Base-by-base conservation (phyloP, 2,113 vertebrate species). In the Morone saxatilis region DNA sequence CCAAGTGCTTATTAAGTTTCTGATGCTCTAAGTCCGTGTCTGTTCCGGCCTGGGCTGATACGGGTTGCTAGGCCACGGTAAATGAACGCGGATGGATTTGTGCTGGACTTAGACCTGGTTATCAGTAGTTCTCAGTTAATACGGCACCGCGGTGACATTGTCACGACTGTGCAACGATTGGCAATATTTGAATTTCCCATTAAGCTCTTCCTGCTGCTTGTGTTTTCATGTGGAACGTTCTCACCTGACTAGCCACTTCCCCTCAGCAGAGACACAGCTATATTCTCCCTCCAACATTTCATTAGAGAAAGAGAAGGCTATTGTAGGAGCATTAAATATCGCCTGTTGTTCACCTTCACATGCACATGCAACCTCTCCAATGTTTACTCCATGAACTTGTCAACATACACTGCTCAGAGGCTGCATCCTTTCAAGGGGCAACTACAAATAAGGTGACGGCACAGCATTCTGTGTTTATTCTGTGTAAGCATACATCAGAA, bases 31-130 rank as follows among this genome's bases (percentile, higher is more conserved):
- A 94, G 93, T 94, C 91, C 22, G 36, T 89, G 92, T 92, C 92
- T 92, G 90, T 70, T 91, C 85, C 81, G 82, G 87, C 81, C 91
- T 25, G 60, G 74, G 89, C 92, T 93, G 93, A 94, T 95, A 93
- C 41, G 89, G 80, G 80, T 22, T 74, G 80, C 89, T 84, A 83
- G 94, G 87, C 92, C 90, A 86, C 70, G 79, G 82, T 85, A 80
- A 91, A 89, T 88, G 87, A 91, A 96, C 90, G 94, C 86, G 89
- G 95, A 43, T 84, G 92, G 93, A 94, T 94, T 94, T 95, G 94
- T 90, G 84, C 96, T 93, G 96, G 96, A 97, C 96, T 95, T 91
- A 95, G 94, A 91, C 94, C 95, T 5, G 61, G 92, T 95, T 95
- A 95, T 95, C 93, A 75, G 84, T 12, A 70, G 56, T 78, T 75